Evolutionary conservation across 1,140 invertebrate genomes (phyloP), one percentile per base, ranked within the genome.

Genomic region (Palaemon carinicauda): DNA sequence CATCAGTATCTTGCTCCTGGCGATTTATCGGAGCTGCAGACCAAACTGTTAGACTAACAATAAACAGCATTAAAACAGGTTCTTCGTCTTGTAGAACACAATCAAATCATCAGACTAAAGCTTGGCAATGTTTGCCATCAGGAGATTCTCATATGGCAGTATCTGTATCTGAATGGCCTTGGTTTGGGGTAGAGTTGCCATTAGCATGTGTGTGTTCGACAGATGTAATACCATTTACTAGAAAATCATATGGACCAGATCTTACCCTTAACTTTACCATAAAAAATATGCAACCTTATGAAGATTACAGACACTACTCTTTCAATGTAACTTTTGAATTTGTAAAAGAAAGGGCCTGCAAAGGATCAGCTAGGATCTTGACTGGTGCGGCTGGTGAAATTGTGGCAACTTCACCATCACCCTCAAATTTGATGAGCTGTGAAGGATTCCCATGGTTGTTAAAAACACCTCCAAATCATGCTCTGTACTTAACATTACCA

Each of bases 41-140:
- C 79, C 90, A 91, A 73, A 89, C 85, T 14, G 89, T 93, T 0
- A 92, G 94, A 19, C 90, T 97, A 15, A 94, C 94, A 0, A 90
- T 96, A n/a, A 93, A 94, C 85, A 95, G 95, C 90, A 93, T 95
- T 0, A 95, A 95, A 14, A 94, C 96, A 75, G 95, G 95, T 0
- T 93, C 94, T 10, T 54, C 92, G 84, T 79, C 91, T 85, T 97
- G 96, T 90, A 92, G 92, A 14, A 96, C 95, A 5, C 93, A 95
- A 52, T 91, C 93, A 0, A 95, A 96, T 90, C 92, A 94, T 19
- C 94, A 96, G 88, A 96, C 95, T 0, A 94, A 94, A 1, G 92
- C 94, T 52, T 92, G 92, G 4, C 91, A 91, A 52, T 93, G 93
- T 89, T 86, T 89, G 24, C 78, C 82, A 41, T 71, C 71, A 24